Conservation (phyloP, 2,113 vertebrate species). For the Probosciger aterrimus region DNA sequence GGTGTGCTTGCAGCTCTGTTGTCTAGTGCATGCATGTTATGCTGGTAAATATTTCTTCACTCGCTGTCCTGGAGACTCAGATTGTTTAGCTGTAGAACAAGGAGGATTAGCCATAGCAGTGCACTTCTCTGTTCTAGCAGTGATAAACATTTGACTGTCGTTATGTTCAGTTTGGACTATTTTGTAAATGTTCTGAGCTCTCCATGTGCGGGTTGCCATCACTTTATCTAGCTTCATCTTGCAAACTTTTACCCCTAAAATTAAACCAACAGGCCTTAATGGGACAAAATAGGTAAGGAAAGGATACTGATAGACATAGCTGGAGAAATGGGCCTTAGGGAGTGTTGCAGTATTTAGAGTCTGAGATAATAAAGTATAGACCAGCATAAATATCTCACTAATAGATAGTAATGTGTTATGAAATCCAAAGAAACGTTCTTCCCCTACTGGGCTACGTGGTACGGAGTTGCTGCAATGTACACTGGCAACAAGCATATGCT, state of each 20-base stretch:
- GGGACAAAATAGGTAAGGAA: neutral
- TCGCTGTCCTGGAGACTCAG: neutral
- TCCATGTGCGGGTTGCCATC: neutral
- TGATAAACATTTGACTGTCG: slow-evolving; percentile 24
- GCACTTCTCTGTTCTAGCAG: neutral
- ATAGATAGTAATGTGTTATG: neutral
- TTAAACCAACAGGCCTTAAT: neutral
- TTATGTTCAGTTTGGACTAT: slow-evolving; percentile 15
- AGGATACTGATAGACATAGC: neutral
- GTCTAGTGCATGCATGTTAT: neutral
- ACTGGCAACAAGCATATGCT: neutral
- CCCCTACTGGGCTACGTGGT: neutral
- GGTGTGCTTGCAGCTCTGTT: neutral
- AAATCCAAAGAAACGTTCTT: neutral
- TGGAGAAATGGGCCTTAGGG: neutral
- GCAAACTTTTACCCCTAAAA: neutral
- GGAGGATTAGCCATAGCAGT: neutral
- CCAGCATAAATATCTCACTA: neutral
- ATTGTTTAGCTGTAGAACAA: neutral
- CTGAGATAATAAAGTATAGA: neutral
- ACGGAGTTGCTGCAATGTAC: neutral
- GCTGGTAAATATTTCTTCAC: slow-evolving; percentile 21
- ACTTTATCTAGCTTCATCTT: neutral
- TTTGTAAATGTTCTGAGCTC: slow-evolving; percentile 5
- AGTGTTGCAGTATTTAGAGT: neutral